phyloP scores from a whole-genome alignment of 1,140 invertebrate genomes.

The Hesperophylax magnus region DNA sequence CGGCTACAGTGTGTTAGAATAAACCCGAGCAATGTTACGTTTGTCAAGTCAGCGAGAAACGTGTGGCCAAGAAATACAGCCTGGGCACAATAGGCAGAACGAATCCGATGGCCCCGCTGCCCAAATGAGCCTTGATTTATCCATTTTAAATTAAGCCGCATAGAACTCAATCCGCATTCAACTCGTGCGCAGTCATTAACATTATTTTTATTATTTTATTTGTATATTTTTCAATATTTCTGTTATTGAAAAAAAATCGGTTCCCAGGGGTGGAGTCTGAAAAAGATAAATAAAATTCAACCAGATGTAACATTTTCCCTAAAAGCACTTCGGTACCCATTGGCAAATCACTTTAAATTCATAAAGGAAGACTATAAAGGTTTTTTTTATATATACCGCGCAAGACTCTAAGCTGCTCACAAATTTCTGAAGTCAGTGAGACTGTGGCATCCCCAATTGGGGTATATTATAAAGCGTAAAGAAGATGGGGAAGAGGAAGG shows the following conservation, averaged over 20 bases:
- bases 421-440: too few relatives aligned
- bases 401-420: too few relatives aligned
- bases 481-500: too few relatives aligned
- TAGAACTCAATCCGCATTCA: conserved; percentile 57
- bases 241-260: background rate
- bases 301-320: too few relatives aligned
- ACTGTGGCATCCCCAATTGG: too few relatives aligned
- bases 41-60: conserved; percentile 32
- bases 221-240: conserved; percentile 22
- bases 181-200: conserved; percentile 38
- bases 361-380: too few relatives aligned
- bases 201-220: conserved; percentile 33
- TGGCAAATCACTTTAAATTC: too few relatives aligned
- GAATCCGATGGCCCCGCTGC: conserved; percentile 40
- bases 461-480: too few relatives aligned
- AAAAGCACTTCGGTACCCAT: too few relatives aligned
- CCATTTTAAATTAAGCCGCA: conserved; percentile 57
- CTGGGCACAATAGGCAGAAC: conserved; percentile 51
- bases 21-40: conserved; percentile 31
- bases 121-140: conserved; percentile 59
- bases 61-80: conserved; percentile 37
- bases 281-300: background rate
- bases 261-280: background rate
- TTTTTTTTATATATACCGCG: too few relatives aligned
- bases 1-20: conserved; percentile 27